Base-by-base conservation (phyloP, 2,888 invertebrate species). In the Lepidochitona cinerea region DNA sequence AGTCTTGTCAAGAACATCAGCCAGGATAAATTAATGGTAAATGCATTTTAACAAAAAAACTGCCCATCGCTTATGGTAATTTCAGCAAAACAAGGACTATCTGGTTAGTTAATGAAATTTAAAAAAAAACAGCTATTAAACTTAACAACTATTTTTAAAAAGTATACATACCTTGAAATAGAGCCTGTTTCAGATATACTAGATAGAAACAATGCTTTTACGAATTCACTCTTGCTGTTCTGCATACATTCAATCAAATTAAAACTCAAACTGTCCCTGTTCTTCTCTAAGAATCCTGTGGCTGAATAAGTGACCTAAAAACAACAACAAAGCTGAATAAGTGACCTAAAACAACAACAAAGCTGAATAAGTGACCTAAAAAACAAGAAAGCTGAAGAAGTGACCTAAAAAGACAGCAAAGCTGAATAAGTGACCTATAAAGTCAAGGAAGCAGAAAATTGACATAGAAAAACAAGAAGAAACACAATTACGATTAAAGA, bases 221-320 rank as follows among this genome's bases (percentile, higher is more conserved):
- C 81, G 64, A 87, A 82, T 18, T 79, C 79, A 71, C 85, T 81
- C 4, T 69, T 71, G 68, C 88, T 88, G n/a, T 74, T 72, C 70
- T 79, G 76, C 81, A 88, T 77, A 59, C 82, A 81, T 6, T 79
- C 74, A n/a, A 79, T 73, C 65, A 87, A 65, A 68, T 86, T 86
- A 4, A 75, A 71, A 67, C 83, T 83, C 23, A 88, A 76, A 7
- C 75, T 75, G 73, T 88, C 88, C 26, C 85, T 74, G 73, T 89
- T 89, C 78, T 88, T 89, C 76, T 87, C 86, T 23, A 88, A 75
- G 74, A 89, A 85, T 1, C 82, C 79, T 7, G 69, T 49, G 1
- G 84, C 85, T 33, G 79, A 73, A 77, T 89, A 89, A 41, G 75
- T 76, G 12, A 89, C 88, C 88, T 88, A 67, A 0, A 67, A 33